Evolutionary conservation across 2,113 vertebrate species (phyloP).

Genomic region (Gorsachius goisagi): DNA sequence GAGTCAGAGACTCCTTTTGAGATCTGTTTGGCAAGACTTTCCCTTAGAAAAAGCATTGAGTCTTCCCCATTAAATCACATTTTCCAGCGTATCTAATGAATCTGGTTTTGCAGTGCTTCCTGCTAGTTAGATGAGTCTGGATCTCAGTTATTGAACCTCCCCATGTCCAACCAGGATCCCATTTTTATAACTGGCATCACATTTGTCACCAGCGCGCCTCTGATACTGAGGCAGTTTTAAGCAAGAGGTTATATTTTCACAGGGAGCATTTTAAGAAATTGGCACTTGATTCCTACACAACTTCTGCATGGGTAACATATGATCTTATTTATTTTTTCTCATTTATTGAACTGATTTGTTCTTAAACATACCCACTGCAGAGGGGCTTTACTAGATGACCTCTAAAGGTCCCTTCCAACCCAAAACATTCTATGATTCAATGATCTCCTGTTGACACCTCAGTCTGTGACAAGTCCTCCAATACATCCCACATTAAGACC

Average conservation of each 20-base stretch:
- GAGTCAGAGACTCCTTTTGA: neutral
- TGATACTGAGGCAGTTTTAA: neutral
- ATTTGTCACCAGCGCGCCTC: neutral
- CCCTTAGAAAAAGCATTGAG: neutral
- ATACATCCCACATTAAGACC: neutral
- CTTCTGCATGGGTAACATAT: neutral
- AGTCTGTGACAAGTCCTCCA: neutral
- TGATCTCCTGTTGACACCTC: neutral
- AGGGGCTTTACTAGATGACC: no score
- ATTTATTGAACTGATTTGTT: neutral
- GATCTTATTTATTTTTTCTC: neutral
- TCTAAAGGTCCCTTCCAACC: no score
- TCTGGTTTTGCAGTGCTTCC: neutral
- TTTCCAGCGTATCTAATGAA: neutral
- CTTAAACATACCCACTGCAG: neutral
- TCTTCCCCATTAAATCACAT: neutral
- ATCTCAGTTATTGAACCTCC: neutral
- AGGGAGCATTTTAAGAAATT: neutral
- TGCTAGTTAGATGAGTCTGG: neutral
- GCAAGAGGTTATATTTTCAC: neutral
- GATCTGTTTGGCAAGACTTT: neutral
- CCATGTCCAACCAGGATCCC: neutral
- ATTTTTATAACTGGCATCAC: neutral
- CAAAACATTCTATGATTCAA: no score
- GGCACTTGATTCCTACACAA: neutral